These are phyloP conservation scores for Phortica variegata DNA, from an alignment of 1,140 invertebrate species.

Conservation along the genomic window DNA sequence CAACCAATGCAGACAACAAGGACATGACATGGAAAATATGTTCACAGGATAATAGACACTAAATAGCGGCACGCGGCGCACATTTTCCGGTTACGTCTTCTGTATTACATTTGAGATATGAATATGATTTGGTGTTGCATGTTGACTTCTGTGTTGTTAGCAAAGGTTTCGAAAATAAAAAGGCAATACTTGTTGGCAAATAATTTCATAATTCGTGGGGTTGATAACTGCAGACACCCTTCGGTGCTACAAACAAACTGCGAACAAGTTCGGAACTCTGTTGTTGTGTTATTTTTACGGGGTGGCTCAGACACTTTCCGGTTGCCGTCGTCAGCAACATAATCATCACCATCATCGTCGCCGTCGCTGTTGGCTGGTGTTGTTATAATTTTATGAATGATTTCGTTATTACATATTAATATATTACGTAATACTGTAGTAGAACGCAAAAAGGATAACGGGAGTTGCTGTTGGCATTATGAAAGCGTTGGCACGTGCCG, in stretches of 20 bases:
- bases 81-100: slow-evolving; percentile 38
- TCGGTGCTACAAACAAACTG: slow-evolving; percentile 29
- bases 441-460: not conserved
- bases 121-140: slow-evolving; percentile 36
- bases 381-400: slow-evolving; percentile 52
- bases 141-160: slow-evolving; percentile 36
- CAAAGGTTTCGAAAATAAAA: no score
- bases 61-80: slow-evolving; percentile 48
- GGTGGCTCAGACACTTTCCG: not conserved
- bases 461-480: not conserved
- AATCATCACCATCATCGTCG: no score
- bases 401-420: slow-evolving; percentile 52
- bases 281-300: slow-evolving; percentile 2
- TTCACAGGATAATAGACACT: slow-evolving; percentile 44
- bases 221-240: slow-evolving; percentile 11
- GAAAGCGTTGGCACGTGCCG: slow-evolving; percentile 35
- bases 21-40: slow-evolving; percentile 32
- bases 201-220: slow-evolving; percentile 49
- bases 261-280: slow-evolving; percentile 30
- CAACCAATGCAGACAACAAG: not conserved
- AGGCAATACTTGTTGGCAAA: slow-evolving; percentile 32
- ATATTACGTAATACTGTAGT: slow-evolving; percentile 30
- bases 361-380: slow-evolving; percentile 21
- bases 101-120: slow-evolving; percentile 13
- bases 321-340: no score